Base-by-base conservation (phyloP, 2,113 vertebrate genomes). In the Nothobranchius furzeri region DNA sequence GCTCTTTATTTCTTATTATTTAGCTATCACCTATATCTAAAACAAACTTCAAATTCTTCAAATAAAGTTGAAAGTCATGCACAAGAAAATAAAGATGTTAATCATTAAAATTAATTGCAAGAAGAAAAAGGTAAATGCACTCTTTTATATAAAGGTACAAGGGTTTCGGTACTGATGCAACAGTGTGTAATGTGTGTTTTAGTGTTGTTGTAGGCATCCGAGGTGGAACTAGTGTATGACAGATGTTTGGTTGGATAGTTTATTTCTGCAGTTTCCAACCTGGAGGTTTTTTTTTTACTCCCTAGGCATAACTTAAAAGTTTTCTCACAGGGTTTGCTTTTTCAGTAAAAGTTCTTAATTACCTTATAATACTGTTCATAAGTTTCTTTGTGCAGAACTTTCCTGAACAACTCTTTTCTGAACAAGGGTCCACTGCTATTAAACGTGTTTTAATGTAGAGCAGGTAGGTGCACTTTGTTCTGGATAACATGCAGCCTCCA, bases 391-490 rank as follows among this genome's bases (percentile, higher is more conserved):
- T 56, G 61, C 55, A 37, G 4, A 75, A 60, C 60, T 72, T 55
- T 52, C 40, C 58, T 70, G 15, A 53, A 54, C 58, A 68, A 64
- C 60, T 73, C 62, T 1, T n/a, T 66, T 58, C 30, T 20, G 68
- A 40, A 61, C 45, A 6, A 4, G 9, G 40, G 55, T 37, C 46
- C 51, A 42, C 17, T 24, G 37, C 59, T 64, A 49, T 63, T 68
- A 46, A 36, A 60, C 57, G 54, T 45, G 60, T 20, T 50, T 49
- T 20, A 50, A 8, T 20, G n/a, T 50, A 53, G 52, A 80, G 55
- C 79, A 68, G 67, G 54, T 25, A 78, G 71, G 52, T 59, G 73
- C 63, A 37, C 72, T 59, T 55, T 68, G 60, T 62, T 35, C 75
- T 71, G 24, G 61, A 46, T 9, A 40, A 40, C 37, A 59, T 59